phyloP scores from a whole-genome alignment of 2,113 vertebrate species.

The Propithecus coquereli region DNA sequence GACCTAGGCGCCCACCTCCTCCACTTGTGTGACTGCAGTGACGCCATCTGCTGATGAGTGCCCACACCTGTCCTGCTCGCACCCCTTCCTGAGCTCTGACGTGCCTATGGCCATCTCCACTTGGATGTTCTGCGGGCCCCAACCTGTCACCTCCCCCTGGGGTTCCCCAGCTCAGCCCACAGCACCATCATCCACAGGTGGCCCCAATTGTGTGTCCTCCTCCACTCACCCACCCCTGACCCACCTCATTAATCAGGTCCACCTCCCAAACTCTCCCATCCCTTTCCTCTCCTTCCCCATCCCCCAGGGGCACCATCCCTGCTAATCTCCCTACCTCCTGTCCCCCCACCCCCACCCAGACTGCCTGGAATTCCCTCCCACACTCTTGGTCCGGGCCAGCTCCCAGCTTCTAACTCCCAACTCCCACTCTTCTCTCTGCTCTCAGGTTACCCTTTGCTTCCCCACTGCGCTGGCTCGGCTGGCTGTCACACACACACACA shows the following conservation, averaged over 20 bases:
- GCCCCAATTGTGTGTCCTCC: not conserved
- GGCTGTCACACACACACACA: not conserved
- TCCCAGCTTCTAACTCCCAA: not conserved
- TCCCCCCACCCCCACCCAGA: not conserved
- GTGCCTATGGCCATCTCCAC: not conserved
- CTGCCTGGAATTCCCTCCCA: not conserved
- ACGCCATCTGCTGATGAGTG: not conserved
- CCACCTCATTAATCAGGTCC: not conserved
- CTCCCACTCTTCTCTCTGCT: not conserved
- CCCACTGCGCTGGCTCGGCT: not conserved
- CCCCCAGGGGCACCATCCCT: not conserved
- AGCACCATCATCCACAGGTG: not conserved
- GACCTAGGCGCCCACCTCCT: fast-evolving
- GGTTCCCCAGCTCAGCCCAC: not conserved
- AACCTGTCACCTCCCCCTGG: not conserved
- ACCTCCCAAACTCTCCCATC: not conserved
- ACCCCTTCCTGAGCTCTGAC: not conserved
- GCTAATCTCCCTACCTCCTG: not conserved
- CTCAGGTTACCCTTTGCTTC: not conserved
- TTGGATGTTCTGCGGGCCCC: not conserved
- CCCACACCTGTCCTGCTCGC: not conserved
- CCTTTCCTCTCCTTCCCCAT: not conserved
- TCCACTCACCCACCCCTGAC: not conserved
- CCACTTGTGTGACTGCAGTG: fast-evolving
- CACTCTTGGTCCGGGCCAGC: not conserved